These are phyloP conservation scores for Centropus unirufus DNA, from an alignment of 2,113 vertebrate genomes.

Conservation along the genomic window DNA sequence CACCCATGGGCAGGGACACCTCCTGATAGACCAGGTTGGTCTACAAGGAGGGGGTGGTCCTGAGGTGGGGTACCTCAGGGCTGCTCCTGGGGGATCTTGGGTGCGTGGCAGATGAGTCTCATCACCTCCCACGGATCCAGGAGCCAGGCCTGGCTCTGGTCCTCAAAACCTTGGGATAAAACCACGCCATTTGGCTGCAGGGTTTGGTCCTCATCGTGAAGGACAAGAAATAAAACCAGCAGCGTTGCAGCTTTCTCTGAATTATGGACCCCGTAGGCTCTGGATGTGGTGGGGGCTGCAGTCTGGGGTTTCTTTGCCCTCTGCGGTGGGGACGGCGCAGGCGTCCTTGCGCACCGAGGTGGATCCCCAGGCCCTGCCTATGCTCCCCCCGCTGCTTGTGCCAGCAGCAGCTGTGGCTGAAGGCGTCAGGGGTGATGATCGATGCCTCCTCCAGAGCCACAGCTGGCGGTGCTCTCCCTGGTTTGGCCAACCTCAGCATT, in stretches of 20 bases:
- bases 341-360: accelerated
- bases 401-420: neutral
- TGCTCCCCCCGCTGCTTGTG: too few relatives aligned
- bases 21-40: too few relatives aligned
- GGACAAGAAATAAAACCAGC: neutral
- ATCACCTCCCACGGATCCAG: accelerated
- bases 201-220: accelerated
- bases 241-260: neutral
- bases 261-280: neutral
- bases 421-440: neutral
- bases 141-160: neutral
- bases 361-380: too few relatives aligned
- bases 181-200: accelerated
- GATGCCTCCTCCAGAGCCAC: neutral
- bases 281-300: accelerated
- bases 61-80: accelerated
- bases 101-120: accelerated
- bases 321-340: accelerated
- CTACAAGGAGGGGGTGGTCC: accelerated
- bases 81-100: neutral
- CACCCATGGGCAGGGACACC: too few relatives aligned
- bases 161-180: neutral
- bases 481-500: neutral
- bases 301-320: neutral
- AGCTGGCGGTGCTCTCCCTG: neutral